Evolutionary conservation across 2,797 vertebrate genomes (phyloP), one percentile per base, ranked within the genome.

Genomic region (Artibeus lituratus): DNA sequence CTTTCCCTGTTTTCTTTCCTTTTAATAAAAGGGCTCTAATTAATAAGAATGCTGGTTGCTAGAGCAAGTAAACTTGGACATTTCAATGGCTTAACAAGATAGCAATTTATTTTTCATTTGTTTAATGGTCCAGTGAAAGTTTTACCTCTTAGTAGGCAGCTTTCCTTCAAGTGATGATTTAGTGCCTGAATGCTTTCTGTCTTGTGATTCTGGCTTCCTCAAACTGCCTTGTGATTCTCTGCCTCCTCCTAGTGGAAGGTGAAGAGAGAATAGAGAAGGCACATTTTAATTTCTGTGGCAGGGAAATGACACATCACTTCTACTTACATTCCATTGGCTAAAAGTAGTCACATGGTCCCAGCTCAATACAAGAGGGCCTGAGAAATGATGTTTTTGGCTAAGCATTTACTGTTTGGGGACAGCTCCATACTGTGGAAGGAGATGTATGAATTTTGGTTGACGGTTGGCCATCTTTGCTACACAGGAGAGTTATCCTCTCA

Each of bases 71-170:
- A 94, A 44, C 51, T 14, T 81, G 73, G 89, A 81, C 51, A 74
- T 96, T 37, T 91, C 49, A 80, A 1, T 91, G 22, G 57, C 59
- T 89, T 81, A 76, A 80, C 7, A 85, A 88, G 88, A 88, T 67
- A 90, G 22, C n/a, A 67, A 18, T 69, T 67, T 57, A 22, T 69
- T 39, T 93, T 93, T 93, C 14, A 72, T 22, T 90, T 44, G 3
- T 59, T 49, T 59, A n/a, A 42, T 47, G 24, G 8, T 95, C n/a
- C 24, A 47, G 0, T 74, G 26, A 85, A 9, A 29, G 7, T 22
- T 26, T 74, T 89, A 29, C 67, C 67, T 91, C 22, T 91, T n/a
- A 83, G 37, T 14, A 90, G 76, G 53, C 9, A 88, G 24, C 49
- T 93, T 95, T 91, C 24, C 26, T 73, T 88, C 15, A 7, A 39